A percentile compares a stretch with the other conserved stretches of the same genome.
phyloP scores from a whole-genome alignment of 2,113 vertebrate species.

The Macaca mulatta region DNA sequence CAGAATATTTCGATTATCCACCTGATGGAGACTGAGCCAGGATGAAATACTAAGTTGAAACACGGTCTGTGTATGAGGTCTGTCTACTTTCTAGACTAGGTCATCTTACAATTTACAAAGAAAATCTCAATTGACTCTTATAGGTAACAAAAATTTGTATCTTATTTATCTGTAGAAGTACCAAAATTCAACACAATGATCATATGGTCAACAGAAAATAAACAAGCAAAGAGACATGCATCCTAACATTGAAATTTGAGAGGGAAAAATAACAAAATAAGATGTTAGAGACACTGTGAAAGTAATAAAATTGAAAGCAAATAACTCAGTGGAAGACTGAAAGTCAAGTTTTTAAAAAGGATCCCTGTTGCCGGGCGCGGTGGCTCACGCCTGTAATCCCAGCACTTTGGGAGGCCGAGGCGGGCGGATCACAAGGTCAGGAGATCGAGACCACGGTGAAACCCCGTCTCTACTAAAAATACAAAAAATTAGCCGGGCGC shows the following conservation, averaged over 20 bases:
- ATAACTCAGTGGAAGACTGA: background rate
- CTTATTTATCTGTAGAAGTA: background rate
- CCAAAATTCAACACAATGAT: background rate
- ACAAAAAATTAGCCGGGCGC: too few species aligned
- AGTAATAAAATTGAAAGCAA: background rate
- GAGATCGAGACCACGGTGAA: too few species aligned
- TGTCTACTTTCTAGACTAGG: background rate
- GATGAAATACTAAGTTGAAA: conserved; percentile 10
- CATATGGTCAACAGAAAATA: conserved; percentile 3
- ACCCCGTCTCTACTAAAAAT: too few species aligned
- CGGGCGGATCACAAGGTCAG: too few species aligned
- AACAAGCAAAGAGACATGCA: background rate
- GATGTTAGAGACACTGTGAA: background rate
- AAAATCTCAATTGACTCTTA: conserved; percentile 23
- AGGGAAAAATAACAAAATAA: conserved; percentile 10
- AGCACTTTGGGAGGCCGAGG: too few species aligned
- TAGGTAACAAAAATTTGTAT: background rate
- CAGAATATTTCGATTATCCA: background rate
- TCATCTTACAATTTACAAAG: background rate
- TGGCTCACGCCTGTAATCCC: too few species aligned
- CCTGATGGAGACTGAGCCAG: background rate
- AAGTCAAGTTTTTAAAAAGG: background rate
- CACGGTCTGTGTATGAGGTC: background rate
- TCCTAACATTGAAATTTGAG: background rate
- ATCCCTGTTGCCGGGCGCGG: background rate